Percentiles rank a stretch among this genome's conserved stretches.
phyloP scores from a whole-genome alignment of 2,113 vertebrate genomes.

The Illadopsis cleaveri region DNA sequence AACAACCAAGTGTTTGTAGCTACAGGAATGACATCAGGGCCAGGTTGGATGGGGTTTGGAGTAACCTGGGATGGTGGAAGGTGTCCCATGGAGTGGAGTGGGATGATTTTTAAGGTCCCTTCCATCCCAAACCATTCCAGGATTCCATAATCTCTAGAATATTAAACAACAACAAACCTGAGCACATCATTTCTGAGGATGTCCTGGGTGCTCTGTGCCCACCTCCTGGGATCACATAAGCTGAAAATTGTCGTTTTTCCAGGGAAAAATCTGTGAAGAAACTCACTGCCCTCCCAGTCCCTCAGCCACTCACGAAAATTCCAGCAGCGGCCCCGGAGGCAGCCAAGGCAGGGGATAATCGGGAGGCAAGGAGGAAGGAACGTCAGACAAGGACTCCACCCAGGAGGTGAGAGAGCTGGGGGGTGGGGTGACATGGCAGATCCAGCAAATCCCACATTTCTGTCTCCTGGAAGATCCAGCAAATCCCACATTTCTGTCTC shows the following conservation, averaged over 20 bases:
- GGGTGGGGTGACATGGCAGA: neutral
- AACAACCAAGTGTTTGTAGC: neutral
- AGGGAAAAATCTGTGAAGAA: constrained; percentile 91
- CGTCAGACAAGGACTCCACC: constrained; percentile 82
- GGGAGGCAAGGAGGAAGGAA: constrained; percentile 89
- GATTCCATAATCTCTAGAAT: neutral
- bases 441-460: neutral
- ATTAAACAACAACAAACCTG: accelerated
- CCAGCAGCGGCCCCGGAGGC: constrained; percentile 74
- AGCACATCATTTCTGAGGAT: accelerated
- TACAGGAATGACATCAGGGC: neutral
- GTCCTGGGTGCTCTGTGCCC: neutral
- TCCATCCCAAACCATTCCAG: neutral
- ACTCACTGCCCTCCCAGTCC: constrained; percentile 75
- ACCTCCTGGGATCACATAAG: accelerated
- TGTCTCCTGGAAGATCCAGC: neutral
- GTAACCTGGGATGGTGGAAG: neutral
- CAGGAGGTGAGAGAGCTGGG: constrained; percentile 78
- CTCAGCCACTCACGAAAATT: constrained; percentile 73
- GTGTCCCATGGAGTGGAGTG: neutral
- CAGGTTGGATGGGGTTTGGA: neutral
- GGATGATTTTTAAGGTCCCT: neutral
- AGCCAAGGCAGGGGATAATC: constrained; percentile 79
- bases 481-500: neutral
- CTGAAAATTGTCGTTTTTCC: neutral